Evolutionary conservation across 1,140 invertebrate genomes (phyloP), one percentile per base, ranked within the genome.

Genomic region (Saccostrea echinata): DNA sequence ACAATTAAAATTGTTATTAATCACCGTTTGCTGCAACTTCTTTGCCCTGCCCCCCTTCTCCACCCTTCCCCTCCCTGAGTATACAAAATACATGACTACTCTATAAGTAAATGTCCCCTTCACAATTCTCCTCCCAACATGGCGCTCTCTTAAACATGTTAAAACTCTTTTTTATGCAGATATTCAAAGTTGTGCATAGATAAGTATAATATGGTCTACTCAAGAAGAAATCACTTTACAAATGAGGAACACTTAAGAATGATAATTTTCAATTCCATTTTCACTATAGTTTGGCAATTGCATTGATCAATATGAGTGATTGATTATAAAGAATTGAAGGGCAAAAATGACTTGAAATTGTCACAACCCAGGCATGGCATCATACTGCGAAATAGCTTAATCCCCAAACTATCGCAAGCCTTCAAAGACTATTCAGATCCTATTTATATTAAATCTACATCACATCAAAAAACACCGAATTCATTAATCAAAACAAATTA

Each of bases 401-500:
- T 76, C 68, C 68, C 30, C 9, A 16, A 76, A 33, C 68, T 76
- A 76, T 76, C 30, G 68, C 68, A 24, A 76, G 27, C 68, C 68
- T 30, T 76, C 68, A 76, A 76, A 76, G 68, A 27, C 68, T 27
- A 76, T 76, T 76, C 68, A 76, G 68, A 76, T 12, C 68, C 27
- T 30, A 30, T 76, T 76, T 76, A 33, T 30, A 76, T 76, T 76
- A 76, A 33, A 76, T 76, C 68, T 76, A 76, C 68, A 76, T 76
- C 68, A 13, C 68, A 76, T 76, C 68, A 76, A 76, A 76, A 64
- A 76, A 27, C 27, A 30, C 30, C 13, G 68, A 76, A 76, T 76
- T 76, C 68, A 76, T 76, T 76, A 33, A 76, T 76, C 68, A 76
- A 76, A 76, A 76, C 68, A 76, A 33, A 76, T 76, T 76, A 33